Conservation (phyloP, 2,888 invertebrate genomes). For the Tholera decimalis region DNA sequence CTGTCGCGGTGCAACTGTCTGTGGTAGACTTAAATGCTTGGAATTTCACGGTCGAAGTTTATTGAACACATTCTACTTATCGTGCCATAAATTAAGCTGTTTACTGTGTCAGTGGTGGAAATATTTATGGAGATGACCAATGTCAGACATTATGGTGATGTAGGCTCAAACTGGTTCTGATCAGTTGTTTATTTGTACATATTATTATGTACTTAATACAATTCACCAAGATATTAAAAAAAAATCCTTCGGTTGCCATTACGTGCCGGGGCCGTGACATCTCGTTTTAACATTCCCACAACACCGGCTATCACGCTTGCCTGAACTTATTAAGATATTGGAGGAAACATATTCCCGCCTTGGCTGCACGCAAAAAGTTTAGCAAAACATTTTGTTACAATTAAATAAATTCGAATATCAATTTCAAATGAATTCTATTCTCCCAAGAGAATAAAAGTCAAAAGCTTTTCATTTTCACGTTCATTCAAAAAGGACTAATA, state of each 20-base stretch:
- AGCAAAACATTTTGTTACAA: background rate
- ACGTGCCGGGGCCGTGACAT: too few relatives aligned
- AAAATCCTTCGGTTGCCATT: too few relatives aligned
- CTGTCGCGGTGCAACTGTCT: background rate
- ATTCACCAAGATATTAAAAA: too few relatives aligned
- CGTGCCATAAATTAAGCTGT: slow-evolving; percentile 17
- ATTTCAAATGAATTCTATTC: slow-evolving; percentile 3
- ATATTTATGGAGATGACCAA: slow-evolving; percentile 23
- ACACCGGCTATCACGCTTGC: too few relatives aligned
- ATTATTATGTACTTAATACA: too few relatives aligned
- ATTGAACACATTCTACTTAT: slow-evolving; percentile 15
- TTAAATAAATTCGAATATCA: background rate
- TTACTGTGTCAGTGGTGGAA: slow-evolving; percentile 7
- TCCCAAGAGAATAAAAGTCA: background rate
- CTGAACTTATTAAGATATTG: too few relatives aligned
- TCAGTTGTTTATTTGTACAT: background rate
- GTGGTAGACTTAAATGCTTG: background rate
- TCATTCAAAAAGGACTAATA: slow-evolving; percentile 2
- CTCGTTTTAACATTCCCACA: too few relatives aligned
- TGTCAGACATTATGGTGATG: background rate
- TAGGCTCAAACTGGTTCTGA: background rate
- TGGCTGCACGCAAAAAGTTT: too few relatives aligned
- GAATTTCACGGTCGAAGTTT: slow-evolving; percentile 35
- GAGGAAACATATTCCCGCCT: too few relatives aligned
- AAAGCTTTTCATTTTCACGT: slow-evolving; percentile 3